Conservation (phyloP, 2,797 vertebrate genomes). For the Nyctalus aviator region DNA sequence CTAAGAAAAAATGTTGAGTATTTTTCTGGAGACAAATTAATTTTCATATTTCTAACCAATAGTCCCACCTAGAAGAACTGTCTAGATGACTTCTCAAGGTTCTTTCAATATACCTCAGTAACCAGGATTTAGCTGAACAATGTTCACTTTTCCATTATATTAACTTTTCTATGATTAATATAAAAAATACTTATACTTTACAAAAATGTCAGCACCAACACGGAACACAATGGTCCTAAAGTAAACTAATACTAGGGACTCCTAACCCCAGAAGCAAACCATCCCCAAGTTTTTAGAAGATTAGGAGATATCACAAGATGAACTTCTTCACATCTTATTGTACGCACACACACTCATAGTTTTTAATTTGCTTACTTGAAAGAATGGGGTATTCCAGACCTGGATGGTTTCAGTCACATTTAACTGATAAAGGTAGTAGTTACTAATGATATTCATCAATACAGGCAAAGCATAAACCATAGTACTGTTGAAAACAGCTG, state of each 20-base stretch:
- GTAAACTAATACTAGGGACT: neutral
- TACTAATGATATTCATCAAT: conserved; percentile 94
- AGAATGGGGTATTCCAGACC: conserved; percentile 95
- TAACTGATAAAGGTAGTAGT: conserved; percentile 91
- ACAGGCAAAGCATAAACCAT: conserved; percentile 96
- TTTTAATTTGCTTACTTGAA: conserved; percentile 91
- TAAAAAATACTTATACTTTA: neutral
- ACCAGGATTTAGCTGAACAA: neutral
- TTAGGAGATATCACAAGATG: neutral
- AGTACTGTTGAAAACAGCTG: conserved; percentile 94
- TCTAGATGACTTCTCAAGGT: neutral
- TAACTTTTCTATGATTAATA: conserved; percentile 19
- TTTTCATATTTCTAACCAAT: neutral
- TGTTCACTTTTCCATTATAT: neutral
- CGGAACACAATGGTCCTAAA: neutral
- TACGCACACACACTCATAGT: neutral
- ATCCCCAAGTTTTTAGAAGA: neutral
- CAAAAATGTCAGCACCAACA: conserved; percentile 32
- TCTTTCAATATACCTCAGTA: neutral
- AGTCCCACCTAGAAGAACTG: neutral
- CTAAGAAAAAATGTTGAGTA: neutral
- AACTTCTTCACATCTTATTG: neutral
- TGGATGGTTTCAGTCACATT: conserved; percentile 92
- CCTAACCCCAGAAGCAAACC: neutral
- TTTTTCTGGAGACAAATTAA: neutral